Evolutionary conservation across 1,140 invertebrate species (phyloP).

Genomic region (Capitella teleta): DNA sequence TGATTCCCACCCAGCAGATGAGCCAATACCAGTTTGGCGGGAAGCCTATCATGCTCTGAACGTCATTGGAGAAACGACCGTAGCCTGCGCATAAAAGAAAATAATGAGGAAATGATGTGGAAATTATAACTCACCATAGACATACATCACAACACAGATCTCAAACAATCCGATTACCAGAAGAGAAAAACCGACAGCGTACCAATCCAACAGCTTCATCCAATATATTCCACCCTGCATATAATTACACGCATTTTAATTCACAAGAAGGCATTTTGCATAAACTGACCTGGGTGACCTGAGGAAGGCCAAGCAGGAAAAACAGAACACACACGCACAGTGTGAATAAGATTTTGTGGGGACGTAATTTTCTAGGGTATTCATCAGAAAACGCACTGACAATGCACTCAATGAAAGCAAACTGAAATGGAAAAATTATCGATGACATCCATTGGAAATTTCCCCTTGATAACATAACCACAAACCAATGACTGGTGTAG

Average conservation of each 20-base stretch:
- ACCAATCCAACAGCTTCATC: slow-evolving; percentile 42
- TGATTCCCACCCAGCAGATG: slow-evolving; percentile 3
- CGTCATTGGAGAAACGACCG: slow-evolving; percentile 4
- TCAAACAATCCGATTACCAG: slow-evolving; percentile 18
- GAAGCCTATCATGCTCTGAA: slow-evolving; percentile 10
- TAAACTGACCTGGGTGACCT: slow-evolving; percentile 6
- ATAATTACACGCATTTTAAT: too few relatives aligned
- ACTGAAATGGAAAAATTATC: slow-evolving; percentile 9
- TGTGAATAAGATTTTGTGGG: slow-evolving; percentile 1
- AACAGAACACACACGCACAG: slow-evolving; percentile 5
- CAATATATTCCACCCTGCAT: slow-evolving; percentile 38
- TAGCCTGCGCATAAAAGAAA: not conserved
- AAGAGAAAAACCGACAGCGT: slow-evolving; percentile 22
- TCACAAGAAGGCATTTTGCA: too few relatives aligned
- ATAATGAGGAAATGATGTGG: too few relatives aligned
- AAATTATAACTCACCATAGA: slow-evolving; percentile 15
- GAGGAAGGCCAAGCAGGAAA: slow-evolving; percentile 10
- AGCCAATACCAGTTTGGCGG: slow-evolving; percentile 9
- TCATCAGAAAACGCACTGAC: slow-evolving; percentile 9
- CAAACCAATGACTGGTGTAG: too few relatives aligned
- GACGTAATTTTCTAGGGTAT: slow-evolving; percentile 2
- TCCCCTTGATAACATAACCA: too few relatives aligned
- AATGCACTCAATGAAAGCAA: slow-evolving; percentile 10
- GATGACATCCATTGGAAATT: not conserved
- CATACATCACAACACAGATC: slow-evolving; percentile 16